A percentile compares a stretch with the other conserved stretches of the same genome.
These are phyloP conservation scores for Epicauta chinensis DNA, from an alignment of 1,140 invertebrate species.

Conservation along the genomic window DNA sequence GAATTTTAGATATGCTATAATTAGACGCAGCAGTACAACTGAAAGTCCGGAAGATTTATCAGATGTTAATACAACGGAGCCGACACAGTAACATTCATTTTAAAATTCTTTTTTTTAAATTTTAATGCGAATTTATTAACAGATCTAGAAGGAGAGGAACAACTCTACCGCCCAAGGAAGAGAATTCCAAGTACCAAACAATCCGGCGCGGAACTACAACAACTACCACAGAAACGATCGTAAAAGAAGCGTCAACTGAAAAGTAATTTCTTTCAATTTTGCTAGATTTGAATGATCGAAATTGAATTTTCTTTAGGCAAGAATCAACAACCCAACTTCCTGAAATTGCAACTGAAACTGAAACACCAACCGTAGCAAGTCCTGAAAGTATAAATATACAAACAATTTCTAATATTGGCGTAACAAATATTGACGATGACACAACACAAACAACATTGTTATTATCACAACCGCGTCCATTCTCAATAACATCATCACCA, in stretches of 20 bases:
- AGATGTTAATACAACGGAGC: neutral
- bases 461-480: conserved; percentile 39
- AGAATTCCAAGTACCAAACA: conserved; percentile 16
- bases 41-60: neutral
- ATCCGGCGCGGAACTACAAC: conserved; percentile 19
- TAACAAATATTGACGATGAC: neutral
- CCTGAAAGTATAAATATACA: conserved; percentile 9
- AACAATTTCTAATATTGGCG: conserved; percentile 2
- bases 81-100: neutral
- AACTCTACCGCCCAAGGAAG: neutral
- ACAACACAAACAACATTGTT: conserved; percentile 19
- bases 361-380: neutral
- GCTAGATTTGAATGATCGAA: neutral
- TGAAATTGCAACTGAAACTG: neutral
- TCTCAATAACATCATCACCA: conserved; percentile 40
- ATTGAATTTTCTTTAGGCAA: neutral
- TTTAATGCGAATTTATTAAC: neutral
- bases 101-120: too few relatives aligned
- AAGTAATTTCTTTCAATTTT: conserved; percentile 1
- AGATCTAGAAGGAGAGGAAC: conserved; percentile 9
- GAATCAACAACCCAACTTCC: conserved; percentile 4
- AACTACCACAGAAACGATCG: conserved; percentile 20
- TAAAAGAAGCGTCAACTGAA: neutral
- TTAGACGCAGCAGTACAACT: conserved; percentile 35
- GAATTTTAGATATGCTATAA: neutral